Conservation (phyloP, 2,113 vertebrate genomes). For the Dipodomys ordii region DNA sequence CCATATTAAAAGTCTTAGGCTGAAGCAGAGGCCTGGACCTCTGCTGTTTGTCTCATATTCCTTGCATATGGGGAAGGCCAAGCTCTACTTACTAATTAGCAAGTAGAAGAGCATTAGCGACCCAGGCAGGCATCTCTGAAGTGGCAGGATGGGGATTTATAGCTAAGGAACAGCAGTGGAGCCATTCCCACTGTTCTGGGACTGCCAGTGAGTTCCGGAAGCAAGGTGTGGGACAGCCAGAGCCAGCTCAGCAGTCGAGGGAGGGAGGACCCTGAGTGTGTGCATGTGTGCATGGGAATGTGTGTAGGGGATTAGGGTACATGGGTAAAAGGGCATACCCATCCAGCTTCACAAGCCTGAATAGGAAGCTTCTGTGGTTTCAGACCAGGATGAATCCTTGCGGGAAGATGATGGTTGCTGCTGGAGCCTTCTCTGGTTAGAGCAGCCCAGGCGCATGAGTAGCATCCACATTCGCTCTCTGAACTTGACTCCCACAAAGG, state of each 20-base stretch:
- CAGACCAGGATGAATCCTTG: constrained; percentile 89
- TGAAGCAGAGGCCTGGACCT: neutral
- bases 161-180: neutral
- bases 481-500: constrained; percentile 93
- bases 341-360: constrained; percentile 78
- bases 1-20: neutral
- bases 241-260: neutral
- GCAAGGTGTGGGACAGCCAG: neutral
- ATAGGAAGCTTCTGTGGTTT: constrained; percentile 89
- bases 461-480: constrained; percentile 87
- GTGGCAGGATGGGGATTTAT: neutral
- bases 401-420: constrained; percentile 68
- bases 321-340: neutral
- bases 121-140: neutral
- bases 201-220: neutral
- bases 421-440: constrained; percentile 65
- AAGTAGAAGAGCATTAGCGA: neutral
- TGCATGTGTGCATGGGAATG: no score
- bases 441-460: constrained; percentile 84
- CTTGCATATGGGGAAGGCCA: neutral
- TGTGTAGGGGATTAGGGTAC: neutral
- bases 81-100: neutral
- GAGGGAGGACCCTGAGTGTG: neutral
- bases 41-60: neutral
- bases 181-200: neutral